Percentiles rank a stretch among this genome's conserved stretches.
Conservation (phyloP, 2,797 vertebrate genomes). For the Phyllotis vaccarum region DNA sequence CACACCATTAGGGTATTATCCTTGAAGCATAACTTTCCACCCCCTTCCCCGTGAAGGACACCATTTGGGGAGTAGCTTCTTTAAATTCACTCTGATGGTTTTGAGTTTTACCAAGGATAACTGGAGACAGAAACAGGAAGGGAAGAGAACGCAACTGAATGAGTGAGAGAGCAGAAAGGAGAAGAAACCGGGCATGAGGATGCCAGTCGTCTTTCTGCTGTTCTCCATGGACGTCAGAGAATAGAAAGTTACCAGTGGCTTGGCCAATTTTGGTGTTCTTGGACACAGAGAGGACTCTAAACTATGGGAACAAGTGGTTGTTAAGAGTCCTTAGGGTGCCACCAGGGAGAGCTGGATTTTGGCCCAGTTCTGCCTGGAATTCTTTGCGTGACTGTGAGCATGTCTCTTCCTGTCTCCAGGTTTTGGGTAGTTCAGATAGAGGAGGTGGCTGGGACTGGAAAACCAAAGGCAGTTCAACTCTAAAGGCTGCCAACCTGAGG, state of each 20-base stretch:
- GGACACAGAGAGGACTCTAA: not conserved
- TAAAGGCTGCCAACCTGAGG: not conserved
- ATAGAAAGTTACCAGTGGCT: slow-evolving; percentile 33
- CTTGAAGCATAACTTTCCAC: slow-evolving; percentile 55
- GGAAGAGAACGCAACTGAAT: not conserved
- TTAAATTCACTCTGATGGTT: slow-evolving; percentile 69
- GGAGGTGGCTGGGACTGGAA: not conserved
- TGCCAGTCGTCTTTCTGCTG: slow-evolving; percentile 22
- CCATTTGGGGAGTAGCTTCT: slow-evolving; percentile 66
- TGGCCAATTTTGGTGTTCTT: not conserved
- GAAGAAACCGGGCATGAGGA: not conserved
- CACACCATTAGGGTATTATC: slow-evolving; percentile 23
- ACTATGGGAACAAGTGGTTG: not conserved
- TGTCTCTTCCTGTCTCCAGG: not conserved
- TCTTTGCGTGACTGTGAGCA: not conserved
- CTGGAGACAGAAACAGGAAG: slow-evolving; percentile 51
- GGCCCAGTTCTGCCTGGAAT: slow-evolving; percentile 11
- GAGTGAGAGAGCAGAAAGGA: not conserved
- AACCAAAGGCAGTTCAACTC: not conserved
- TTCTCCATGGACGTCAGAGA: not conserved
- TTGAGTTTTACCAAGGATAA: slow-evolving; percentile 71
- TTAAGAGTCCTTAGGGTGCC: not conserved
- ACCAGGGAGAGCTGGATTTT: not conserved
- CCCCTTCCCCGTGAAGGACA: slow-evolving; percentile 47
- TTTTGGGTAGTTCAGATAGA: not conserved